These are phyloP conservation scores for Meteorus colon DNA, from an alignment of 2,888 invertebrate species.

Conservation along the genomic window DNA sequence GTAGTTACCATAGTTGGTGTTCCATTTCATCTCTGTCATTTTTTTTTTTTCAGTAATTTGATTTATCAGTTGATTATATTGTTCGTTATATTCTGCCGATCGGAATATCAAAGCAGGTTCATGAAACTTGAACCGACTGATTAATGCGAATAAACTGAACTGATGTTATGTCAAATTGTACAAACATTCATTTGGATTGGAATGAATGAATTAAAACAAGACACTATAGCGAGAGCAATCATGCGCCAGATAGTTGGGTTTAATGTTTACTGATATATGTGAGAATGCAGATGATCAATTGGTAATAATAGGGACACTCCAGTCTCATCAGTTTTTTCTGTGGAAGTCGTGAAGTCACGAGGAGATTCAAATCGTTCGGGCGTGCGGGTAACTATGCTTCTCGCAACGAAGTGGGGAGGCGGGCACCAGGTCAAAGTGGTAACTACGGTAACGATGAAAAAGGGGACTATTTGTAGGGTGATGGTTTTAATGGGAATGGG, in stretches of 20 bases:
- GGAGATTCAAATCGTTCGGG: conserved; percentile 9
- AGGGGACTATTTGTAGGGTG: conserved; percentile 21
- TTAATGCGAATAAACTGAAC: too few relatives aligned
- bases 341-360: neutral
- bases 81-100: neutral
- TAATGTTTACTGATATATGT: neutral
- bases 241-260: neutral
- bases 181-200: too few relatives aligned
- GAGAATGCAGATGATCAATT: neutral
- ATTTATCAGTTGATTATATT: neutral
- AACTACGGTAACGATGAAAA: conserved; percentile 30
- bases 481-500: conserved; percentile 41
- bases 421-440: conserved; percentile 38
- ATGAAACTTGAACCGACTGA: neutral
- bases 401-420: conserved; percentile 30
- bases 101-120: neutral
- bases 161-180: too few relatives aligned
- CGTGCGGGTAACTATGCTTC: conserved; percentile 35
- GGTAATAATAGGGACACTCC: neutral
- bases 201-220: too few relatives aligned
- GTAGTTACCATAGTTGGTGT: conserved; percentile 60
- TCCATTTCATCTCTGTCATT: conserved; percentile 2
- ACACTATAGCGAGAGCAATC: neutral
- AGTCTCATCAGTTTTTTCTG: neutral
- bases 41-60: neutral